Percentiles rank a stretch among this genome's conserved stretches.
These are phyloP conservation scores for Smithornis capensis DNA, from an alignment of 2,113 vertebrate species.

Conservation along the genomic window DNA sequence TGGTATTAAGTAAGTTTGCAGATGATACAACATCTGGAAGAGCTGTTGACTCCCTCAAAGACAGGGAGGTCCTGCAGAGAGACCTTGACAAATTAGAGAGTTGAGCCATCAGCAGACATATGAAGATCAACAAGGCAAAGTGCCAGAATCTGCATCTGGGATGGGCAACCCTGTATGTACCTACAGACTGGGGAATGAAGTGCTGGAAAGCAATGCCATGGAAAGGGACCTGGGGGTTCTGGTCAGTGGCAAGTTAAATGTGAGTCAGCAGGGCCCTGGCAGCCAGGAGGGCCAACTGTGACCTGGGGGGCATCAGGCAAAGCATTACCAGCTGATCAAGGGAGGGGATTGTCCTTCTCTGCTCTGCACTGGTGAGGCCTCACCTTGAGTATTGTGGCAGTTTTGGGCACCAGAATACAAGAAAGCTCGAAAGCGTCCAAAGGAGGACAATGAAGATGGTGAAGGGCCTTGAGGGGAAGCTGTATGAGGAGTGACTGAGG, in stretches of 20 bases:
- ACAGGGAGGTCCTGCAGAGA: neutral
- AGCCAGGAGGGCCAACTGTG: neutral
- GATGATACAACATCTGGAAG: neutral
- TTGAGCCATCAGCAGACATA: neutral
- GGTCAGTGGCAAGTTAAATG: accelerated
- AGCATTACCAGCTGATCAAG: accelerated
- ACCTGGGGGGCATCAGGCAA: neutral
- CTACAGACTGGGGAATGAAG: neutral
- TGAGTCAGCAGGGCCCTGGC: neutral
- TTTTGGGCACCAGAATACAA: neutral
- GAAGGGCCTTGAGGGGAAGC: neutral
- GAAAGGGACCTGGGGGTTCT: neutral
- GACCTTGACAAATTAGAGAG: accelerated
- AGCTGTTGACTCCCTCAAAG: neutral
- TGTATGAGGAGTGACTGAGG: accelerated
- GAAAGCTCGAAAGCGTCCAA: neutral
- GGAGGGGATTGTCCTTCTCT: accelerated
- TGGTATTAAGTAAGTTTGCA: neutral
- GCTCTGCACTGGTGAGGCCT: neutral
- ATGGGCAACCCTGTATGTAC: neutral
- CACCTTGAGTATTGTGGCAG: neutral
- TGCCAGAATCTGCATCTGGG: neutral
- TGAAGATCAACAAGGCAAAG: neutral
- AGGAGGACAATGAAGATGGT: neutral
- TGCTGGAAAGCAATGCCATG: neutral